Conservation (phyloP, 2,797 vertebrate genomes). For the Podarcis siculus region DNA sequence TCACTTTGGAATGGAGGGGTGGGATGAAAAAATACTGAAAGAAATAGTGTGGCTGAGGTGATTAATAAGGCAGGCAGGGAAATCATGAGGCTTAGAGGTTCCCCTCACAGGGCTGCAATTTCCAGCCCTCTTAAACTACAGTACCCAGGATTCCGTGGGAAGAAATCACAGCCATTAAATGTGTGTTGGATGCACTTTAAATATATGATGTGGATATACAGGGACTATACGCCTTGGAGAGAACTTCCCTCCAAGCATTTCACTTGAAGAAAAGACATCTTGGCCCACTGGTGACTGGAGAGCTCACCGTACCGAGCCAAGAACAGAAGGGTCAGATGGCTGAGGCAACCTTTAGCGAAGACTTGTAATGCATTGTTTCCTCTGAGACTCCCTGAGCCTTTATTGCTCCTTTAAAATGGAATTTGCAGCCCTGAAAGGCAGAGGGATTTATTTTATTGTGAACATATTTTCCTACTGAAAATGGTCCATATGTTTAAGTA, state of each 20-base stretch:
- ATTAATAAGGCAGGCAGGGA: neutral
- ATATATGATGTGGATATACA: neutral
- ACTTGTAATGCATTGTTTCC: constrained; percentile 34
- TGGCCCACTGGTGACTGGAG: neutral
- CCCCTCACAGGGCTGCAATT: too few relatives aligned
- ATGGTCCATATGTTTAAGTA: constrained; percentile 57
- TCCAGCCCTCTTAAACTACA: too few relatives aligned
- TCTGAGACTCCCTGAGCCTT: constrained; percentile 45
- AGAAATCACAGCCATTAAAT: too few relatives aligned
- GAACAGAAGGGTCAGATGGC: constrained; percentile 11
- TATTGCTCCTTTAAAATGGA: constrained; percentile 60
- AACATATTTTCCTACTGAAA: constrained; percentile 37
- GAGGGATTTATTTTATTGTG: constrained; percentile 42
- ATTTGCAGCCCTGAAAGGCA: constrained; percentile 34
- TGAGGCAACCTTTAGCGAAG: constrained; percentile 28
- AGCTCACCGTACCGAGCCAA: constrained; percentile 1
- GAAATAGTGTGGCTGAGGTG: neutral
- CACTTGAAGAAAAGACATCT: constrained; percentile 24
- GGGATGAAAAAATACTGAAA: neutral
- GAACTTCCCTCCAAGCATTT: neutral
- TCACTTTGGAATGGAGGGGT: neutral
- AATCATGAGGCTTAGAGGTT: neutral
- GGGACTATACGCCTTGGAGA: neutral
- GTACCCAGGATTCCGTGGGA: too few relatives aligned
- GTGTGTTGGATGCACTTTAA: too few relatives aligned